phyloP scores from a whole-genome alignment of 2,113 vertebrate species.

The Tachysurus vachellii region DNA sequence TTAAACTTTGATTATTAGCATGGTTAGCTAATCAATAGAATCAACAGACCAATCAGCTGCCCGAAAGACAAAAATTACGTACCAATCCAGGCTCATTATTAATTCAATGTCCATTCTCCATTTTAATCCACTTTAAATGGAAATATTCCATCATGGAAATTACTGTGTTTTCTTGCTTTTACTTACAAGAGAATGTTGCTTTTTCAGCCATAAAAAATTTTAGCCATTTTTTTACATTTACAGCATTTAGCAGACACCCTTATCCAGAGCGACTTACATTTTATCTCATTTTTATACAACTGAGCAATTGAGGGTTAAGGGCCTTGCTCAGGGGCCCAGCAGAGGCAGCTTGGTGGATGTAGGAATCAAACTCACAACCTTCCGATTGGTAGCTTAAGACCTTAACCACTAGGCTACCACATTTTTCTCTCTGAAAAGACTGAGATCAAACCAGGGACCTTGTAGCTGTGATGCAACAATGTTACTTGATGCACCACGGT shows the following conservation, averaged over 20 bases:
- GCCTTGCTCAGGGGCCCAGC: too few relatives aligned
- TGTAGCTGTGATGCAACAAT: neutral
- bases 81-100: neutral
- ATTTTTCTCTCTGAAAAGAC: neutral
- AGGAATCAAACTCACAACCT: too few relatives aligned
- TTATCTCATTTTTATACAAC: too few relatives aligned
- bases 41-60: neutral
- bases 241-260: too few relatives aligned
- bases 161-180: neutral
- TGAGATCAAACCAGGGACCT: neutral
- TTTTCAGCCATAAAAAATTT: neutral
- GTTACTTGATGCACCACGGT: neutral
- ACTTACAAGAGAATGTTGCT: neutral
- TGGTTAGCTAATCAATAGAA: neutral
- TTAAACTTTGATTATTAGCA: neutral
- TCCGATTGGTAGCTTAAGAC: too few relatives aligned
- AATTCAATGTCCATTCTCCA: neutral
- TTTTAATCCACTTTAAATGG: neutral
- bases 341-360: too few relatives aligned
- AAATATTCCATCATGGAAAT: neutral
- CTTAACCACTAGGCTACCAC: too few relatives aligned
- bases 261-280: too few relatives aligned
- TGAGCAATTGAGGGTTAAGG: too few relatives aligned
- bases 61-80: neutral
- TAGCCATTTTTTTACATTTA: too few relatives aligned